A percentile compares a stretch with the other conserved stretches of the same genome.
These are phyloP conservation scores for Hemicordylus capensis DNA, from an alignment of 2,113 vertebrate genomes.

Conservation along the genomic window DNA sequence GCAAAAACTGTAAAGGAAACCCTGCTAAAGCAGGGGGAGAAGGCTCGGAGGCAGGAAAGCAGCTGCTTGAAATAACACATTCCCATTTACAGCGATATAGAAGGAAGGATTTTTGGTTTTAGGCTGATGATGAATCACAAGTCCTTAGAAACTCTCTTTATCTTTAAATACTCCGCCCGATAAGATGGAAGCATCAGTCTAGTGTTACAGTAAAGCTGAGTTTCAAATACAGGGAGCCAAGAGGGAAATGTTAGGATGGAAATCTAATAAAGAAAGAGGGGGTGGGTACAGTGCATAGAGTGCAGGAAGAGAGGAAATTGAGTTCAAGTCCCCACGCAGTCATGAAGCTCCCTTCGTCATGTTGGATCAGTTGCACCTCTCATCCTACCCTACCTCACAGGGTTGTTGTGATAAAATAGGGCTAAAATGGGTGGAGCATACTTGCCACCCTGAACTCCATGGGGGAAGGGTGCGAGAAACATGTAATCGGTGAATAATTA, in stretches of 20 bases:
- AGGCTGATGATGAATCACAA: slow-evolving; percentile 40
- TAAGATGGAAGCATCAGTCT: slow-evolving; percentile 51
- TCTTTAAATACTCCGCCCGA: slow-evolving; percentile 44
- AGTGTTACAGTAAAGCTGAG: slow-evolving; percentile 46
- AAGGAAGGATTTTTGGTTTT: slow-evolving; percentile 43
- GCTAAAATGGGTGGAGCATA: background rate
- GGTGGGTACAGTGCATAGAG: background rate
- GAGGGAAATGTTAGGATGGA: slow-evolving; percentile 35
- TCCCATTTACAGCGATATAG: slow-evolving; percentile 53
- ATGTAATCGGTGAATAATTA: background rate
- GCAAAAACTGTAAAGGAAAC: slow-evolving; percentile 49
- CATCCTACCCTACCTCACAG: background rate
- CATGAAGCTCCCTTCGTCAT: background rate
- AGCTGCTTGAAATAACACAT: slow-evolving; percentile 66
- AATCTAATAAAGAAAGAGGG: background rate
- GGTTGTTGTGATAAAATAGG: background rate
- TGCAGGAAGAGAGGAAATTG: background rate
- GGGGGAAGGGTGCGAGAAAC: background rate
- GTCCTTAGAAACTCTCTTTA: slow-evolving; percentile 44
- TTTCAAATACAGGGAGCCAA: slow-evolving; percentile 63
- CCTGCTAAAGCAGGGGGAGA: slow-evolving; percentile 35
- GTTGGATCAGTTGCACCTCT: background rate
- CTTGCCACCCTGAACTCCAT: background rate
- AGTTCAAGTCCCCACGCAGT: background rate
- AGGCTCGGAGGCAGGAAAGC: slow-evolving; percentile 36